phyloP scores from a whole-genome alignment of 2,888 invertebrate genomes.

The Falcaria lacertinaria region DNA sequence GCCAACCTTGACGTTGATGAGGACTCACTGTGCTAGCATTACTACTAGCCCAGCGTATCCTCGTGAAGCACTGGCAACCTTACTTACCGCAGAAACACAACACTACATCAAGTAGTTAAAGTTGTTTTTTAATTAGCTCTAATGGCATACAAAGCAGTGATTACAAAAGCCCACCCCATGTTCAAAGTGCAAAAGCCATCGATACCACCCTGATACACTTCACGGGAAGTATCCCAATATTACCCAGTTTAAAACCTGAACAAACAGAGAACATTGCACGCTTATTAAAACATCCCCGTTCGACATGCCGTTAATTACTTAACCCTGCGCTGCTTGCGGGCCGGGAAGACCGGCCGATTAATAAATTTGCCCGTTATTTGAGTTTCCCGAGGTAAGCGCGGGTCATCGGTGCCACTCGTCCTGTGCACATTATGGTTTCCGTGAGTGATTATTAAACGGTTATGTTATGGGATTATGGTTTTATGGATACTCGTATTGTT shows the following conservation, averaged over 20 bases:
- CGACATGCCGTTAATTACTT: constrained; percentile 63
- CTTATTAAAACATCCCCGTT: constrained; percentile 59
- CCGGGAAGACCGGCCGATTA: constrained; percentile 49
- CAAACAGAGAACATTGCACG: constrained; percentile 37
- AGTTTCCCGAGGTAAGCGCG: constrained; percentile 41
- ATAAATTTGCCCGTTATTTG: constrained; percentile 61
- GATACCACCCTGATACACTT: not conserved
- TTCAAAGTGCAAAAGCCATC: not conserved
- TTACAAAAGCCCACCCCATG: no score
- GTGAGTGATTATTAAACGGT: constrained; percentile 32
- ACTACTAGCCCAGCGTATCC: no score
- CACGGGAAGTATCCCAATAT: constrained; percentile 7
- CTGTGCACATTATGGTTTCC: constrained; percentile 30
- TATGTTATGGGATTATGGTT: constrained; percentile 8
- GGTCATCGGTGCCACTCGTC: constrained; percentile 26
- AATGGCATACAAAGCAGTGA: no score
- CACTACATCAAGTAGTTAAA: no score
- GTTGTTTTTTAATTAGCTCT: no score
- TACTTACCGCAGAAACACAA: no score
- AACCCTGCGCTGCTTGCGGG: constrained; percentile 54
- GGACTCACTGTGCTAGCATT: no score
- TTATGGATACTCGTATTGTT: not conserved
- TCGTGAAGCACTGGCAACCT: no score
- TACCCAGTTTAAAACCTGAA: constrained; percentile 22
- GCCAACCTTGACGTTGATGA: no score